Evolutionary conservation across 2,113 vertebrate genomes (phyloP).

Genomic region (Sylvilagus bachmani): DNA sequence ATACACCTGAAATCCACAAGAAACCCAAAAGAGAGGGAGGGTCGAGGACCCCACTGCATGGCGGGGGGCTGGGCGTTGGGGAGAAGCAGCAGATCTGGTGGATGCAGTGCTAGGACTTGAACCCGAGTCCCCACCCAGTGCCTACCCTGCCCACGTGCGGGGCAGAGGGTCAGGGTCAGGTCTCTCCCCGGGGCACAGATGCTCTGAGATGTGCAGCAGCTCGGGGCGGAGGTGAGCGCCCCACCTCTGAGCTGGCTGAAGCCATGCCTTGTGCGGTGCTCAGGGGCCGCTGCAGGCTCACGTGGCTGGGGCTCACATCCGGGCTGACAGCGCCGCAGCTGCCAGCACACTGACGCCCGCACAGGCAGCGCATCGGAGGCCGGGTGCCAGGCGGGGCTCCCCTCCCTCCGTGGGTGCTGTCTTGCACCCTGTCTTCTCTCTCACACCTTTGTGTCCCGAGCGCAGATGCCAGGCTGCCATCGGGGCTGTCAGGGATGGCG

Average conservation of each 20-base stretch:
- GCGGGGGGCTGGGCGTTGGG: background rate
- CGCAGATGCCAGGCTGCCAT: background rate
- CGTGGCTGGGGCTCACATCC: too few species aligned
- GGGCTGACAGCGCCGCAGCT: too few species aligned
- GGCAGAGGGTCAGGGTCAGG: too few species aligned
- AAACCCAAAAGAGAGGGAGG: accelerated
- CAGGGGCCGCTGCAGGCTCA: too few species aligned
- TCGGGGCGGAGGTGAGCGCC: background rate
- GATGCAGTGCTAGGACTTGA: background rate
- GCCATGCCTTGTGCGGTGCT: too few species aligned
- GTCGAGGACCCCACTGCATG: background rate
- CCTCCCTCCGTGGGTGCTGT: background rate
- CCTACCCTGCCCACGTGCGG: background rate
- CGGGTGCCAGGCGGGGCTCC: background rate
- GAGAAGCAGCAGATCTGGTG: background rate
- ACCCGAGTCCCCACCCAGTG: background rate
- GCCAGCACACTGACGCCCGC: too few species aligned
- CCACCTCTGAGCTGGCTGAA: background rate
- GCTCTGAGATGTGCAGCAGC: background rate
- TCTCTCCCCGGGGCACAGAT: background rate
- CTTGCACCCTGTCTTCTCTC: background rate
- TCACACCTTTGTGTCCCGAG: background rate
- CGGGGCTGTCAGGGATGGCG: background rate
- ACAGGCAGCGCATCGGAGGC: too few species aligned
- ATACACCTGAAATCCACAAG: background rate